phyloP scores from a whole-genome alignment of 2,888 invertebrate genomes.

The Oscheius sp. region DNA sequence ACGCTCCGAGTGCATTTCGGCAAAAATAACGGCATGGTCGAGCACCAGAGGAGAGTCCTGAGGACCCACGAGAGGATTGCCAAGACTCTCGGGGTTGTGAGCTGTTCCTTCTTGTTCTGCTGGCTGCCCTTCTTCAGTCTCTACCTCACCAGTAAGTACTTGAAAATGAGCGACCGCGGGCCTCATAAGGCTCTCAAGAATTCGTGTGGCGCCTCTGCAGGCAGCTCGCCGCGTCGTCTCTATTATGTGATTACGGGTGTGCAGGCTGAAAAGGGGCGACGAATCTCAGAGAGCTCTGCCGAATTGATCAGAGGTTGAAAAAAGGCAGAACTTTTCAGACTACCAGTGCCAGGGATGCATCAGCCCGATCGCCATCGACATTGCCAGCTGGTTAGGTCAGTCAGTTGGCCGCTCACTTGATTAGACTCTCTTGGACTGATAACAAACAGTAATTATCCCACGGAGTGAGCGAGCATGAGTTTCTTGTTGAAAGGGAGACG shows the following conservation, averaged over 20 bases:
- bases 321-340: constrained; percentile 56
- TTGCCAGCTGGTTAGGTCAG: constrained; percentile 71
- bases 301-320: constrained; percentile 30
- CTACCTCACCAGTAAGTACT: constrained; percentile 77
- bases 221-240: constrained; percentile 17
- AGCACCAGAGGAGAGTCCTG: constrained; percentile 73
- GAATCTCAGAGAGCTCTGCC: constrained; percentile 15
- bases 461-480: neutral
- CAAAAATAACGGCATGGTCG: constrained; percentile 72
- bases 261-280: constrained; percentile 23
- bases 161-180: neutral
- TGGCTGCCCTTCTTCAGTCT: constrained; percentile 79
- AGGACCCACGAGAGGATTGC: constrained; percentile 77
- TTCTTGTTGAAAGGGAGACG: neutral
- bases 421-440: too few species aligned
- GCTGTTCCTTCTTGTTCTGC: constrained; percentile 78
- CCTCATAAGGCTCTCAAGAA: constrained; percentile 5
- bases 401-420: neutral
- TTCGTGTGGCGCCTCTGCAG: neutral
- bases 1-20: constrained; percentile 73
- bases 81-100: constrained; percentile 78
- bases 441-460: too few species aligned
- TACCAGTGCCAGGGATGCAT: constrained; percentile 70
- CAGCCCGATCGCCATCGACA: constrained; percentile 70
- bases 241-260: constrained; percentile 41